phyloP scores from a whole-genome alignment of 2,113 vertebrate genomes.

The Ictidomys tridecemlineatus region DNA sequence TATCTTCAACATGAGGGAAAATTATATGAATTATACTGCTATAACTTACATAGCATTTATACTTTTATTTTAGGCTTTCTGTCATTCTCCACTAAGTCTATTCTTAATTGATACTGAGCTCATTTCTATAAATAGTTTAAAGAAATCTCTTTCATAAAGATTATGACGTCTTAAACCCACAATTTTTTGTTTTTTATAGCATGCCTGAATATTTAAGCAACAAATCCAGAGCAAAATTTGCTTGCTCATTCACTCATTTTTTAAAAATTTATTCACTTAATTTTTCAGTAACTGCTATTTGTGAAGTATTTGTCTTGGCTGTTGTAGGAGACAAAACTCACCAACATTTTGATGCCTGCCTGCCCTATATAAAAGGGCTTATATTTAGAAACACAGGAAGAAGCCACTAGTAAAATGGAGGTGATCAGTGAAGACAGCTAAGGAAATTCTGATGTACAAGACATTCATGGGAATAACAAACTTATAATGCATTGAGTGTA shows the following conservation, averaged over 20 bases:
- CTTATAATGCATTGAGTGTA: not conserved
- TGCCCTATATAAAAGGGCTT: not conserved
- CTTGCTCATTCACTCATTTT: not conserved
- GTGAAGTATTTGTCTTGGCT: not conserved
- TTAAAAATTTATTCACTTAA: not conserved
- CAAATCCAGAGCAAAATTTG: not conserved
- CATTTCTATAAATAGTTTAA: conserved; percentile 6
- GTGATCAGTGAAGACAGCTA: not conserved
- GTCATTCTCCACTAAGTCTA: not conserved
- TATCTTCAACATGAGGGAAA: not conserved
- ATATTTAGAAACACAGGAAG: conserved; percentile 5
- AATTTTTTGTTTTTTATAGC: conserved; percentile 17
- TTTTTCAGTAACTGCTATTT: not conserved
- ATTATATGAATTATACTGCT: not conserved
- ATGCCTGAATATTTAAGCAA: conserved; percentile 50
- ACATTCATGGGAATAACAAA: not conserved
- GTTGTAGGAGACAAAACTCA: not conserved
- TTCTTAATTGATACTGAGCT: not conserved
- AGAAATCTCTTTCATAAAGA: conserved; percentile 2
- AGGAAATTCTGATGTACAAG: not conserved
- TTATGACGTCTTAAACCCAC: conserved; percentile 18
- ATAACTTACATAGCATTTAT: not conserved
- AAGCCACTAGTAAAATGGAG: not conserved
- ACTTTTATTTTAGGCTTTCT: not conserved
- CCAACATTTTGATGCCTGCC: not conserved